These are phyloP conservation scores for Pygoscelis adeliae DNA, from an alignment of 2,113 vertebrate genomes.

Conservation along the genomic window DNA sequence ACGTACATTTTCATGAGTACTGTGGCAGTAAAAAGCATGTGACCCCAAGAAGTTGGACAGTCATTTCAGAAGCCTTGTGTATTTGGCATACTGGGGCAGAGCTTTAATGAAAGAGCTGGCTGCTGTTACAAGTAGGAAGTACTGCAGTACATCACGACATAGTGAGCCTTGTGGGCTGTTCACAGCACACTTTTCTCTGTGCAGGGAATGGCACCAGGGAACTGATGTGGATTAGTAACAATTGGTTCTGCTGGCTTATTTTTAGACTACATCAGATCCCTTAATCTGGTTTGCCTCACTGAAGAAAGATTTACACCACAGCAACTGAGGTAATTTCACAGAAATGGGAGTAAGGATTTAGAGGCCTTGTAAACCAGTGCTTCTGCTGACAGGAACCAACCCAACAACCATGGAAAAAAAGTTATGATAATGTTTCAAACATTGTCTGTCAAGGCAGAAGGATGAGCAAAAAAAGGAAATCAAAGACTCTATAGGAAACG, in stretches of 20 bases:
- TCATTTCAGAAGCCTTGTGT: not conserved
- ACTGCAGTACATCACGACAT: not conserved
- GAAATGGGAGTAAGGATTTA: not conserved
- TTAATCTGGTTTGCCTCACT: not conserved
- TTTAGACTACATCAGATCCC: not conserved
- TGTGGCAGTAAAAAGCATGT: not conserved
- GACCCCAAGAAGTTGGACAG: not conserved
- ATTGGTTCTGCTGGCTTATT: not conserved
- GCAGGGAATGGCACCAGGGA: not conserved
- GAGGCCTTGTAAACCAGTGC: not conserved
- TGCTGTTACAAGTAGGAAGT: not conserved
- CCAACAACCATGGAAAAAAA: not conserved
- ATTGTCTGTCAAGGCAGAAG: not conserved
- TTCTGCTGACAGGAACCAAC: not conserved
- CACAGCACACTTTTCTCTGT: not conserved
- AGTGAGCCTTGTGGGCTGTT: not conserved
- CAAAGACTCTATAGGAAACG: not conserved
- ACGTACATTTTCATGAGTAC: not conserved
- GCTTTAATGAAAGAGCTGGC: not conserved
- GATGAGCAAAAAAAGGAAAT: not conserved
- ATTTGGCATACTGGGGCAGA: not conserved
- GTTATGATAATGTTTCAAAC: not conserved
- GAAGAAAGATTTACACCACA: not conserved
- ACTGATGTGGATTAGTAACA: not conserved
- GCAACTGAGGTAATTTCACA: not conserved